Base-by-base conservation (phyloP, 2,797 vertebrate genomes). In the Chelon auratus region DNA sequence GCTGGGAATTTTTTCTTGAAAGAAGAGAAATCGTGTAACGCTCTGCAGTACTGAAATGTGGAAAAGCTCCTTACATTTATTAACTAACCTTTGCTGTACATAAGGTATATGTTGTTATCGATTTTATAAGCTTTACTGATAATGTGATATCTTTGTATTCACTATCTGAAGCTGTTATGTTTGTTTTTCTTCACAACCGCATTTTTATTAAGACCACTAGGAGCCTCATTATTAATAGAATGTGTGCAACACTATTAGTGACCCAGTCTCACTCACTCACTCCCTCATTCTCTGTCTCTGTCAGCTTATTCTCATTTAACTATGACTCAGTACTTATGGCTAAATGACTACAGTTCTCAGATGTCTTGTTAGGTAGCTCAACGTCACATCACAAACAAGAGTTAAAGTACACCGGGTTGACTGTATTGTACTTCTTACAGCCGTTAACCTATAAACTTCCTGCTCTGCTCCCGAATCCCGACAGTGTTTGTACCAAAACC, bases 71-170 rank as follows among this genome's bases (percentile, higher is more conserved):
- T 76, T 82, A 87, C 91, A 87, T 94, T 89, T 90, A 91, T 90
- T 82, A 87, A 91, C 80, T 84, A 85, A 91, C 83, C 85, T 88
- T 91, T 71, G 81, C 89, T 94, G 91, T 93, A 93, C 83, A 92
- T 91, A 91, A 84, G 77, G 81, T 92, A 87, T 92, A 90, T 92
- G 89, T 87, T 89, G 80, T 83, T 93, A 91, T 93, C 92, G 89
- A 93, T 91, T 94, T 94, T 91, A 91, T 93, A 94, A 93, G 91
- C 92, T 94, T 92, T 91, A 90, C 89, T 90, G 87, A 93, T 83
- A 83, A 92, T 88, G 87, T 91, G 89, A 93, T 89, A 88, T 81
- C 80, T 91, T 93, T 94, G 85, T 92, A 90, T 91, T 91, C 55
- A 72, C 84, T 80, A 66, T 91, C 75, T 79, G 61, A 92, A 89